Percentiles rank a stretch among this genome's conserved stretches.
Conservation (phyloP, 1,140 invertebrate genomes). For the Drosophila melanica region DNA sequence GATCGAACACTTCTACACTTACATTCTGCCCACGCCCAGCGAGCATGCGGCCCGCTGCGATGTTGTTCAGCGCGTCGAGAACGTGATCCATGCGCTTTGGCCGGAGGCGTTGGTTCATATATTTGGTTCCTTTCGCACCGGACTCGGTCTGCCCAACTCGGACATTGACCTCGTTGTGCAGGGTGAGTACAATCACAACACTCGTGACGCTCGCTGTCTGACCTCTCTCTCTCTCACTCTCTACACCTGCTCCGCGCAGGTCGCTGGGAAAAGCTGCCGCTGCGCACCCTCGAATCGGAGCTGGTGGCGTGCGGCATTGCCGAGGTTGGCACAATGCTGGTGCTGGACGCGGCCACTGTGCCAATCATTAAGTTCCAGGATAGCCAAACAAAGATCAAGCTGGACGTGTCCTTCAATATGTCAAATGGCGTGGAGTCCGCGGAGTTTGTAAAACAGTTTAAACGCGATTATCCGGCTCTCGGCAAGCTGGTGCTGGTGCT, state of each 20-base stretch:
- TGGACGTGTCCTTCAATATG: constrained; percentile 99
- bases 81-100: constrained; percentile 93
- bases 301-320: constrained; percentile 94
- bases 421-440: constrained; percentile 96
- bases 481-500: constrained; percentile 96
- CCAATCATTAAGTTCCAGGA: constrained; percentile 98
- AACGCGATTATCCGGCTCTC: constrained; percentile 91
- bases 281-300: constrained; percentile 94
- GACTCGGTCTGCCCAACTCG: constrained; percentile 97
- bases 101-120: constrained; percentile 95
- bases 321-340: constrained; percentile 93
- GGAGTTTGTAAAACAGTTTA: constrained; percentile 94
- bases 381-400: constrained; percentile 93
- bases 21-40: constrained; percentile 95
- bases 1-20: constrained; percentile 96
- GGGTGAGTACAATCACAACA: constrained; percentile 88
- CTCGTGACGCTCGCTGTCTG: not conserved
- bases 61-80: constrained; percentile 93
- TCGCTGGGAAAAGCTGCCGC: constrained; percentile 94
- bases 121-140: constrained; percentile 97
- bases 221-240: too few species aligned
- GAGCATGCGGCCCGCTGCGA: constrained; percentile 93
- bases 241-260: constrained; percentile 85
- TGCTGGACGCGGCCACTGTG: constrained; percentile 97
- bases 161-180: constrained; percentile 98